A percentile compares a stretch with the other conserved stretches of the same genome.
Evolutionary conservation across 23 tunicate species (phyloP).

Genomic region (Clavelina lepadiformis): DNA sequence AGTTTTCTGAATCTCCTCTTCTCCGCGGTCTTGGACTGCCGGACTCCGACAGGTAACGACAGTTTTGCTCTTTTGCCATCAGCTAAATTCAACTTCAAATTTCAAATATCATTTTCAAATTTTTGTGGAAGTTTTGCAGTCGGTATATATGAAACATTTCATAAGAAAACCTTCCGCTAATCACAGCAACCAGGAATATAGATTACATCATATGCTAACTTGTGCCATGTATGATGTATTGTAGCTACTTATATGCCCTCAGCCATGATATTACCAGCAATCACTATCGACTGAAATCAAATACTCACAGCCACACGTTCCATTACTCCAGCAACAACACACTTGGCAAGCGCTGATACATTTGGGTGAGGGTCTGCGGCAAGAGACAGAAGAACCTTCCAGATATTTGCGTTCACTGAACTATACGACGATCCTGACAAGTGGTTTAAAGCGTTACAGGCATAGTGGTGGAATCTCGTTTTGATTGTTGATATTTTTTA

Average conservation of each 20-base stretch:
- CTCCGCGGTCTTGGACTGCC: slow-evolving; percentile 3
- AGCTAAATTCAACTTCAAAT: slow-evolving; percentile 13
- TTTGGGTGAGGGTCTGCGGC: slow-evolving; percentile 79
- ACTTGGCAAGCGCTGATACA: slow-evolving; percentile 43
- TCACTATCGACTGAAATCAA: no score
- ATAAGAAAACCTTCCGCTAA: no score
- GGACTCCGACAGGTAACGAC: slow-evolving; percentile 17
- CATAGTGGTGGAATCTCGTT: no score
- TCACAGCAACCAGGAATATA: no score
- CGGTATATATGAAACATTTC: no score
- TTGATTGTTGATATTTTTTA: no score
- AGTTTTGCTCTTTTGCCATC: slow-evolving; percentile 48
- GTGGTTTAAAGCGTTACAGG: not conserved
- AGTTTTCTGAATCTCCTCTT: slow-evolving; percentile 21
- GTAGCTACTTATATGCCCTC: no score
- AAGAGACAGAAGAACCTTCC: slow-evolving; percentile 61
- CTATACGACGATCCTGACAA: slow-evolving; percentile 73
- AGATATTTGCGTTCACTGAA: slow-evolving; percentile 74
- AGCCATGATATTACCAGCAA: no score
- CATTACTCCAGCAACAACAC: slow-evolving; percentile 47
- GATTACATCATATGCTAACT: no score
- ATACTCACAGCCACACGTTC: slow-evolving; percentile 53
- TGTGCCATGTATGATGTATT: no score
- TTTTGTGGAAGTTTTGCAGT: no score
- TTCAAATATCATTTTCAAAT: no score